Percentiles rank a stretch among this genome's conserved stretches.
Evolutionary conservation across 2,888 invertebrate species (phyloP).

Genomic region (Drosophila imparisetae): DNA sequence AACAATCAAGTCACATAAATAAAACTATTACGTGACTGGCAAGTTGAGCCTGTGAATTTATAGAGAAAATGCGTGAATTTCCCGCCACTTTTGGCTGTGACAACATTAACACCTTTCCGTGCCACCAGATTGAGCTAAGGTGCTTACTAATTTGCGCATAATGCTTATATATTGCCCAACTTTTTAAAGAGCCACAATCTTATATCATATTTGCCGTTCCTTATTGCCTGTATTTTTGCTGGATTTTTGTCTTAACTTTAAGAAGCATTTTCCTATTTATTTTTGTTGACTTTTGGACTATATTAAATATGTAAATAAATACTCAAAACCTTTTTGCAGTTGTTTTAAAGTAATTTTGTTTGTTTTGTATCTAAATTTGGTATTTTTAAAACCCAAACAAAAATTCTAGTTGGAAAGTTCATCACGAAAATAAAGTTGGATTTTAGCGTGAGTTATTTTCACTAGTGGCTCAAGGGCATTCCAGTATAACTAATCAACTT

Average conservation of each 20-base stretch:
- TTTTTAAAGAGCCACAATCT: neutral
- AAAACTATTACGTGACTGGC: conserved; percentile 57
- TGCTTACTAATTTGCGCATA: neutral
- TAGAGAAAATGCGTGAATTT: conserved; percentile 34
- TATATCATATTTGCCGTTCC: neutral
- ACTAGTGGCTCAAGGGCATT: conserved; percentile 31
- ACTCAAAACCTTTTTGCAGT: too few relatives aligned
- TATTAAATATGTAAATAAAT: too few relatives aligned
- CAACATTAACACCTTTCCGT: conserved; percentile 38
- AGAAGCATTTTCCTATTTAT: neutral
- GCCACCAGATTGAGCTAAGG: neutral
- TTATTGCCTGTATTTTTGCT: neutral
- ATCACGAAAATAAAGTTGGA: neutral
- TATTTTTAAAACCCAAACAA: neutral
- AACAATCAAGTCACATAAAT: conserved; percentile 37
- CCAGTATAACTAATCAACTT: conserved; percentile 40
- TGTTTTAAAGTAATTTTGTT: too few relatives aligned
- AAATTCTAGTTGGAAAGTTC: neutral
- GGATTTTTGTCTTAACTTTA: neutral
- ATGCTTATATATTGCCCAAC: neutral
- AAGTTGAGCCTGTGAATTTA: conserved; percentile 12
- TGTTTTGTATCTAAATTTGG: too few relatives aligned
- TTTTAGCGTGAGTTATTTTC: conserved; percentile 18
- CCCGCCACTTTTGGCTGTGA: conserved; percentile 21
- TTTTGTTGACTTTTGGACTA: too few relatives aligned